Conservation (phyloP, 2,113 vertebrate genomes). For the Mola mola region DNA sequence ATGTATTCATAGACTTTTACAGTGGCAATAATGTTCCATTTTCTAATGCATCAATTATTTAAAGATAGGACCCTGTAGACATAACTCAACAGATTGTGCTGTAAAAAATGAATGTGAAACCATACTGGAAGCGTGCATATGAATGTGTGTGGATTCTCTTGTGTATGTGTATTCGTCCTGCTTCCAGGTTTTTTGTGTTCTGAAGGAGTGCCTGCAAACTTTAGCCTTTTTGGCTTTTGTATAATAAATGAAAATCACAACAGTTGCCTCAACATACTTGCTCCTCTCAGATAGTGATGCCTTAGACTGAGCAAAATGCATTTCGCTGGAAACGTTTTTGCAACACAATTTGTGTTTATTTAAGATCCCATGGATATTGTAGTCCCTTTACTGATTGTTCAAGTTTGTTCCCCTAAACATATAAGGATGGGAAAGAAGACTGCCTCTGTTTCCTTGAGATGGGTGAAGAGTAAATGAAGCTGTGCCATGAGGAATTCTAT, state of each 20-base stretch:
- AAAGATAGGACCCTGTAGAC: slow-evolving; percentile 73
- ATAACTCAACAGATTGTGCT: slow-evolving; percentile 73
- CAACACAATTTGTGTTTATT: not conserved
- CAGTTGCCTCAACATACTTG: slow-evolving; percentile 69
- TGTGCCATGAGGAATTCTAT: no score
- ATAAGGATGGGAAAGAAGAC: not conserved
- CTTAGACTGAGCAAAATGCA: slow-evolving; percentile 33
- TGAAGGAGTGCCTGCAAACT: slow-evolving; percentile 48
- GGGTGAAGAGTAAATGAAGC: no score
- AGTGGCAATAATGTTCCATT: slow-evolving; percentile 74
- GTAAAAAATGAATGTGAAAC: slow-evolving; percentile 76
- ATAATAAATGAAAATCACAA: slow-evolving; percentile 75
- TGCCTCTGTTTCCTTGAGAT: no score
- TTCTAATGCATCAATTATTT: slow-evolving; percentile 80
- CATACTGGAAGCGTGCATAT: slow-evolving; percentile 44
- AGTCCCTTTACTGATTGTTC: no score
- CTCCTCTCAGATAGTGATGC: slow-evolving; percentile 61
- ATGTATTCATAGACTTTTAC: slow-evolving; percentile 76
- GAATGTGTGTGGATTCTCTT: slow-evolving; percentile 1
- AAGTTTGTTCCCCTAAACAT: no score
- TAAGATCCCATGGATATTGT: not conserved
- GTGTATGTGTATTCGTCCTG: slow-evolving; percentile 15
- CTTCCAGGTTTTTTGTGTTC: slow-evolving; percentile 32
- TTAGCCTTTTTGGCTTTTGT: slow-evolving; percentile 61
- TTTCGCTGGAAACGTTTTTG: slow-evolving; percentile 45